Evolutionary conservation across 2,113 vertebrate genomes (phyloP).

Genomic region (Hypocryptadius cinnamomeus): DNA sequence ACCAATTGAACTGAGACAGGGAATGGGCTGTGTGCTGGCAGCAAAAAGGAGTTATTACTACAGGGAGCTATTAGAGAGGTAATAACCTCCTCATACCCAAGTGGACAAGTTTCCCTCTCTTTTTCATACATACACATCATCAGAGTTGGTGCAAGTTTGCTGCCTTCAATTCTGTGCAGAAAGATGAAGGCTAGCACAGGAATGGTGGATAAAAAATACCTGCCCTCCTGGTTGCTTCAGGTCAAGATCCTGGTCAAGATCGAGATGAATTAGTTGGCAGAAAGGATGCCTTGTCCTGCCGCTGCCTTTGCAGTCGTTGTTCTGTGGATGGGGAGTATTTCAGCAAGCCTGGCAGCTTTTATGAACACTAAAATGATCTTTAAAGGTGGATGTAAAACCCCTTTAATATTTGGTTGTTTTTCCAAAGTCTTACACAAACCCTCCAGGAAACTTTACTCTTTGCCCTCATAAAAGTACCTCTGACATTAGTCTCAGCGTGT

Average conservation of each 20-base stretch:
- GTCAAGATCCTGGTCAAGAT: not conserved
- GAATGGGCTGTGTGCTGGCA: not conserved
- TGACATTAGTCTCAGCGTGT: not conserved
- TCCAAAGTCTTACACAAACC: not conserved
- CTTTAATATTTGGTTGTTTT: slow-evolving; percentile 7
- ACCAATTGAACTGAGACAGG: not conserved
- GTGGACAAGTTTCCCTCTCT: not conserved
- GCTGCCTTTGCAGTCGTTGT: not conserved
- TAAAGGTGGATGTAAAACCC: not conserved
- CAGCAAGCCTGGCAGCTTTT: not conserved
- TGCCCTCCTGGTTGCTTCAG: not conserved
- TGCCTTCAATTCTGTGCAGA: not conserved
- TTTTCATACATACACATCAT: not conserved
- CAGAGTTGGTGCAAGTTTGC: not conserved
- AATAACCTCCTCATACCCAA: not conserved
- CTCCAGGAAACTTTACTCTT: not conserved
- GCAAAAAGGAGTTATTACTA: not conserved
- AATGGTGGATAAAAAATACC: not conserved
- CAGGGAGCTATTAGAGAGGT: not conserved
- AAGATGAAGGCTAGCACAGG: not conserved
- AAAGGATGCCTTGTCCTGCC: not conserved
- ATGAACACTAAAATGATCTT: not conserved
- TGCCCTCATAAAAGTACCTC: not conserved
- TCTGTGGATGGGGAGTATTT: not conserved
- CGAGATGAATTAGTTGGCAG: not conserved